Evolutionary conservation across 2,113 vertebrate genomes (phyloP).

Genomic region (Bungarus multicinctus): DNA sequence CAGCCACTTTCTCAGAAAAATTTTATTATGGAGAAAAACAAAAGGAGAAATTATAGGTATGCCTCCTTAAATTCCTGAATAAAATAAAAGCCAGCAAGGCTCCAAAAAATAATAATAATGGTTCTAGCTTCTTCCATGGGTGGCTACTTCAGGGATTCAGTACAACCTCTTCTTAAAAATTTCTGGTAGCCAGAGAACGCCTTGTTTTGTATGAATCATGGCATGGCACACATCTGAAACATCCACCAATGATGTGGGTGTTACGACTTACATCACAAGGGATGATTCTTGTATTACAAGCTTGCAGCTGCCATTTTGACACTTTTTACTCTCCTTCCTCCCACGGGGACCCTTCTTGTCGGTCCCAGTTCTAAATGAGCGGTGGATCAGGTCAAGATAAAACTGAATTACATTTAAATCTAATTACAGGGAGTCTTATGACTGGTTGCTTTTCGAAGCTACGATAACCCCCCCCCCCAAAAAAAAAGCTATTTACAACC

Average conservation of each 20-base stretch:
- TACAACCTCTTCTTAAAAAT: not conserved
- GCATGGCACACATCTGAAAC: not conserved
- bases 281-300: not conserved
- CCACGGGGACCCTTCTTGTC: not conserved
- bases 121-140: not conserved
- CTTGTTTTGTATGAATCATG: not conserved
- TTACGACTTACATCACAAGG: not conserved
- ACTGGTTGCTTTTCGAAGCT: not conserved
- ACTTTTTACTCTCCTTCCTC: not conserved
- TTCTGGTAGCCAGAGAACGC: not conserved
- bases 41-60: not conserved
- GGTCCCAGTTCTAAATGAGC: not conserved
- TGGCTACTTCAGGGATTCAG: not conserved
- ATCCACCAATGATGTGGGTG: not conserved
- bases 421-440: not conserved
- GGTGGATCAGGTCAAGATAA: not conserved
- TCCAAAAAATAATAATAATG: not conserved
- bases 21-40: not conserved
- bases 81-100: not conserved
- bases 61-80: not conserved
- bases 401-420: not conserved
- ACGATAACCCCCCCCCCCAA: rapidly evolving
- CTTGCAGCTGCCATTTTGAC: not conserved
- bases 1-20: not conserved
- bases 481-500: not conserved